Evolutionary conservation across 2,888 invertebrate species (phyloP), one percentile per base, ranked within the genome.

Genomic region (Zele albiditarsus): DNA sequence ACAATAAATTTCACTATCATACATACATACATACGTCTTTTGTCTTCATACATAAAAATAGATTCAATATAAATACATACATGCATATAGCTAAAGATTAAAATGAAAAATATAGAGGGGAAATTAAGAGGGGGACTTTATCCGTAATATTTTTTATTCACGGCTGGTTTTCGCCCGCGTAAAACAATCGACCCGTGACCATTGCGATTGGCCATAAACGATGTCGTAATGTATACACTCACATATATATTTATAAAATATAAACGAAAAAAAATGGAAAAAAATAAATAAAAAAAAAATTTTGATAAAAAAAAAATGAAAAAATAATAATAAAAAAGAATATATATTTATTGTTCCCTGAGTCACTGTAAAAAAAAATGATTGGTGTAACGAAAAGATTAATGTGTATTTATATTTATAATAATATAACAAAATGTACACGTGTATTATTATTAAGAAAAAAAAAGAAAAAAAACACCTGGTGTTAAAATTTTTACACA

Each of bases 101-200:
- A 63, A 20, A 31, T 20, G 20, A 38, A 23, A 63, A 10, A 63
- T 20, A 33, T 20, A 33, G 31, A 4, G 23, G 3, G 33, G 3
- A 23, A 33, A 33, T 33, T 6, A 63, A 63, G 23, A n/a, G 10
- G 23, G 38, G 31, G 8, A n/a, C 4, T 33, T 69, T 73, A 72
- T 66, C 72, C 78, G 49, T 20, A 42, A 42, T 49, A 28, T 76
- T 72, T 79, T 73, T 80, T 80, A 80, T 80, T 79, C 77, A 65
- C 60, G 77, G 78, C 79, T 78, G 77, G 77, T 80, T 79, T 74
- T 78, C 80, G 77, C 78, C 77, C 79, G 77, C 76, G 80, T 77
- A 77, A 62, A 75, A 74, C 78, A 75, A 74, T 67, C 78, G 46
- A 77, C 69, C 77, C 71, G 74, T 74, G 74, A 74, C 74, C 70